Base-by-base conservation (phyloP, 2,888 invertebrate genomes). In the Euzetes globulus region DNA sequence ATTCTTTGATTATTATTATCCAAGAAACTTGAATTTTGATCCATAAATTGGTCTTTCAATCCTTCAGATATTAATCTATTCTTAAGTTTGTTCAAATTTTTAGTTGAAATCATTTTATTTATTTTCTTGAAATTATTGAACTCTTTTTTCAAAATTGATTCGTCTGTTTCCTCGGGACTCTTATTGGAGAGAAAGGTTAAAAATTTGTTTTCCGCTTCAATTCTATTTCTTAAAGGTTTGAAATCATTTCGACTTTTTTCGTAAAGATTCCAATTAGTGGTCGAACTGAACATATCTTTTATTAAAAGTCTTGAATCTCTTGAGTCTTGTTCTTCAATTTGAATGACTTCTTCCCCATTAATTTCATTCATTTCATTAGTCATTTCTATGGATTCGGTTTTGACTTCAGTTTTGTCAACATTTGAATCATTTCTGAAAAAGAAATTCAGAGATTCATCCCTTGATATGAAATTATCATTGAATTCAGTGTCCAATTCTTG, bases 21-120 rank as follows among this genome's bases (percentile, higher is more conserved):
- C n/a, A 17, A 13, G 22, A 29, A 58, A 1, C 11, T 13, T 15
- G 29, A 58, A 55, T 58, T 27, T 4, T 29, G 5, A 1, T 29
- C 27, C 3, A 58, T 6, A 27, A 58, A 58, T 27, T 27, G 2
- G 5, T 58, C 13, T 29, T 29, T 58, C 11, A 58, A 27, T 65
- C 37, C 65, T 19, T 65, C 65, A 37, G n/a, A n/a, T 1, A 65
- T 65, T 37, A 65, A 37, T 65, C 65, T 65, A 29, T 65, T n/a
- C 19, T 65, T 65, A 5, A 65, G 2, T 65, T 65, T 65, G 5
- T 65, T 41, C 1, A 65, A 1, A 37, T 37, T 37, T 58, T 58
- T 58, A 4, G 55, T 11, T 11, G 55, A 22, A 58, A 58, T 7
- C 19, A 22, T 58, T 52, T 11, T 11, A 58, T 58, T 58, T 13